phyloP scores from a whole-genome alignment of 2,888 invertebrate species.

The Orthosia cruda region DNA sequence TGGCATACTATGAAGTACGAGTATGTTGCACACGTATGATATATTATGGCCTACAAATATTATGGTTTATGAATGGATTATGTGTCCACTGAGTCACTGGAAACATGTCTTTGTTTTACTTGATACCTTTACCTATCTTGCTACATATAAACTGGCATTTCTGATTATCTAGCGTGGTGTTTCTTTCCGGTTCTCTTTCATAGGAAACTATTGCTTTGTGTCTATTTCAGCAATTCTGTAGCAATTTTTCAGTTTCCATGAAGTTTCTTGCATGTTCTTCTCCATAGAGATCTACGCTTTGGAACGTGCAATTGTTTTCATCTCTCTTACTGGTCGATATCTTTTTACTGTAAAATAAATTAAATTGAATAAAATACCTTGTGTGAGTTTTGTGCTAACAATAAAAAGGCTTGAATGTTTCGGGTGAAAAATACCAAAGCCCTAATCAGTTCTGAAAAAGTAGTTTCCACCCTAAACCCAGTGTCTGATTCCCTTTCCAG shows the following conservation, averaged over 20 bases:
- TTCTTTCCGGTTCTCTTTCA: not conserved
- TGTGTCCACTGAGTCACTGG: not conserved
- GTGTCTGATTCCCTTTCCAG: not conserved
- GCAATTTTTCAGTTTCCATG: no score
- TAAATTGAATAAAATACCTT: no score
- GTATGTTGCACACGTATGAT: not conserved
- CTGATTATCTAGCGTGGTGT: not conserved
- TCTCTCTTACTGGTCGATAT: no score
- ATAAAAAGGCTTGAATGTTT: not conserved
- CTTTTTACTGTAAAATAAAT: no score
- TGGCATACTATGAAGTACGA: not conserved
- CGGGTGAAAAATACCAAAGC: not conserved
- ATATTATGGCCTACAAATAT: not conserved
- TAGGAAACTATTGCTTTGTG: not conserved
- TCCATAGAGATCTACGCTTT: no score
- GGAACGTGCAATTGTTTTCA: no score
- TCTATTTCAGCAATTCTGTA: no score
- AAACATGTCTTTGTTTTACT: not conserved
- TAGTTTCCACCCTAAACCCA: not conserved
- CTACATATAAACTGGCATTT: not conserved
- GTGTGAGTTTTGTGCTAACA: not conserved
- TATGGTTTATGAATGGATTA: constrained; percentile 1
- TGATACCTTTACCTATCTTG: not conserved
- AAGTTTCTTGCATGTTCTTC: no score
- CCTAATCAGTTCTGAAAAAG: not conserved